Evolutionary conservation across 2,113 vertebrate species (phyloP).

Genomic region (Miniopterus natalensis): DNA sequence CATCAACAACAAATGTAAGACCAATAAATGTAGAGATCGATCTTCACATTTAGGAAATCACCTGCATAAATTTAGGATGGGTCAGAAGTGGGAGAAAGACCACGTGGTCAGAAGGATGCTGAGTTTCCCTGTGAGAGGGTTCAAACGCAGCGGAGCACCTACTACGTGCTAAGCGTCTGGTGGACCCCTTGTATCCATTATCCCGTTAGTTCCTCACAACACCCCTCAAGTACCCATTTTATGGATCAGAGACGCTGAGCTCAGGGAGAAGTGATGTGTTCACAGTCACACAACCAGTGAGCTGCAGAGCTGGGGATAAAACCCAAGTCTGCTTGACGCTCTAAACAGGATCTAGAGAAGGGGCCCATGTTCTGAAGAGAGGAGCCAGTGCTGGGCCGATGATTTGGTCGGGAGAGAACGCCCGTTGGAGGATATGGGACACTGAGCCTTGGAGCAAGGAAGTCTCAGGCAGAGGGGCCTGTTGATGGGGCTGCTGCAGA

Average conservation of each 20-base stretch:
- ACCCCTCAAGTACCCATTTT: neutral
- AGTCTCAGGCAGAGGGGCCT: neutral
- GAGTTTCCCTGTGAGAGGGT: neutral
- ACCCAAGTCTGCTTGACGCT: neutral
- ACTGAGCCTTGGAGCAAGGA: neutral
- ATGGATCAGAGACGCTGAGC: neutral
- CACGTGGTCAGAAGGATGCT: neutral
- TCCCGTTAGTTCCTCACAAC: neutral
- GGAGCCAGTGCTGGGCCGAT: neutral
- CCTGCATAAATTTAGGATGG: neutral
- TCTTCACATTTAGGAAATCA: neutral
- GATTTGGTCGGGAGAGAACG: neutral
- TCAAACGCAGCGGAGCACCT: neutral
- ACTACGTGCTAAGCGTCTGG: neutral
- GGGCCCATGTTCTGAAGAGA: neutral
- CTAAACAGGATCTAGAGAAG: neutral
- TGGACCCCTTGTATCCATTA: accelerated
- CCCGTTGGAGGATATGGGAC: neutral
- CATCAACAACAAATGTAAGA: neutral
- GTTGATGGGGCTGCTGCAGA: neutral
- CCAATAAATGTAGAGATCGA: neutral
- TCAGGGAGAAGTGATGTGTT: neutral
- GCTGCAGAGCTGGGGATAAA: neutral
- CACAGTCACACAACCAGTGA: neutral
- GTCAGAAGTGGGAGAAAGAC: neutral